Evolutionary conservation across 2,113 vertebrate species (phyloP), one percentile per base, ranked within the genome.

Genomic region (Lophochroa leadbeateri): DNA sequence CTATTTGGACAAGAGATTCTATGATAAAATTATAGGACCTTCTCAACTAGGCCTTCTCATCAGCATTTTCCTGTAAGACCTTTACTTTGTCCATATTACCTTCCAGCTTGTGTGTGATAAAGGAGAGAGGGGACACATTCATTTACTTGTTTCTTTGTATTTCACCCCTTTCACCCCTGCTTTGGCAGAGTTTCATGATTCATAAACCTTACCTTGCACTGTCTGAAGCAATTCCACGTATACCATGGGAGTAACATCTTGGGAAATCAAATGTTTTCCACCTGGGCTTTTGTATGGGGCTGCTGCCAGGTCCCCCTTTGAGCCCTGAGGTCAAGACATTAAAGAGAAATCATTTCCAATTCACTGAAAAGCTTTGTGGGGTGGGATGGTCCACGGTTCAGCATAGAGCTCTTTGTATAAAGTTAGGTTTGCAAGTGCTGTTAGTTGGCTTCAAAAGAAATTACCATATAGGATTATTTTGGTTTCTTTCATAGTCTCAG

Each of bases 281-380:
- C 39, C 4, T 18, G 0, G 50, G 41, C 33, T 95, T 88, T 75
- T 69, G 23, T 70, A 70, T 7, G 4, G 2, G 2, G 75, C 60
- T 93, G 33, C 33, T 91, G 53, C 79, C n/a, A 64, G 75, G 92
- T 37, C 18, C 64, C 76, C 9, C 29, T 87, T 79, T 21, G 63
- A 91, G 63, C 67, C 46, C 24, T 60, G 58, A 93, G 63, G 75
- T 90, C 75, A 88, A 69, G 67, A 58, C 43, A 67, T 81, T 77
- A 67, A 76, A 92, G 47, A 71, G 21, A 86, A 95, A 86, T 91
- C 0, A 92, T 80, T 96, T 91, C 82, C 82, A 93, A 67, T 69
- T 91, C 71, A 70, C 43, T 82, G 79, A 63, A 86, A 91, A 92
- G 46, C 84, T 91, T 91, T 79, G 77, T 84, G 41, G 41, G 23